A percentile compares a stretch with the other conserved stretches of the same genome.
Conservation (phyloP, 2,797 vertebrate species). For the Eptatretus atami region DNA sequence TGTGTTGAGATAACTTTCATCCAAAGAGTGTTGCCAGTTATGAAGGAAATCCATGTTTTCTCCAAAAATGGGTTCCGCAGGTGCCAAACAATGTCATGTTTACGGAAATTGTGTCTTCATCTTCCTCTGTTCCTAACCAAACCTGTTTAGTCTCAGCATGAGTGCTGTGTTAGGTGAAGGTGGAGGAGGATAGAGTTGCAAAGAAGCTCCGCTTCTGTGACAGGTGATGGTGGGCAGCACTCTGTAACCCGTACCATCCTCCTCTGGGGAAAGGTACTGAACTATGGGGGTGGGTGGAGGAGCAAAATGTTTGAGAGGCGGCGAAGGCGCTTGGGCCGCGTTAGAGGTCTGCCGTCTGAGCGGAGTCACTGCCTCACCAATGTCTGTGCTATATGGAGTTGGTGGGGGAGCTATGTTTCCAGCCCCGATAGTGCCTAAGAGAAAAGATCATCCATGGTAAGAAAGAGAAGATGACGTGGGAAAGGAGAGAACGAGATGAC, state of each 20-base stretch:
- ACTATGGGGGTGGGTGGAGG: conserved; percentile 68
- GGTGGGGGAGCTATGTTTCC: conserved; percentile 82
- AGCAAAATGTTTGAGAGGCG: conserved; percentile 84
- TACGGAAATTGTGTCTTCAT: no score
- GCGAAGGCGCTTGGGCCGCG: conserved; percentile 59
- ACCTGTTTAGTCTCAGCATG: no score
- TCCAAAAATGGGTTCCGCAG: no score
- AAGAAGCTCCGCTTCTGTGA: conserved; percentile 79
- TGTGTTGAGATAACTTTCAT: no score
- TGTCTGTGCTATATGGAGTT: conserved; percentile 77
- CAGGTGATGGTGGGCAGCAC: conserved; percentile 76
- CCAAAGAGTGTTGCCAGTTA: no score
- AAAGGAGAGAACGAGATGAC: no score
- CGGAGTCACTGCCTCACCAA: conserved; percentile 81
- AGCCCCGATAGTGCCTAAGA: conserved; percentile 68
- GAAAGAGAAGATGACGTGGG: background rate
- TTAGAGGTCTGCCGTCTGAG: conserved; percentile 32
- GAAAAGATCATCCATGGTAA: conserved; percentile 15
- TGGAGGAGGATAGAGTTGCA: conserved; percentile 77
- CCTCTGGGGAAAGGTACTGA: conserved; percentile 82
- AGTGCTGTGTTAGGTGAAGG: conserved; percentile 80
- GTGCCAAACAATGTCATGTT: no score
- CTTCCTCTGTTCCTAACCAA: no score
- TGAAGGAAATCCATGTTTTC: no score
- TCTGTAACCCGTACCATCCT: conserved; percentile 91